Evolutionary conservation across 2,888 invertebrate genomes (phyloP).

Genomic region (Vannuccia rotundouncinata): DNA sequence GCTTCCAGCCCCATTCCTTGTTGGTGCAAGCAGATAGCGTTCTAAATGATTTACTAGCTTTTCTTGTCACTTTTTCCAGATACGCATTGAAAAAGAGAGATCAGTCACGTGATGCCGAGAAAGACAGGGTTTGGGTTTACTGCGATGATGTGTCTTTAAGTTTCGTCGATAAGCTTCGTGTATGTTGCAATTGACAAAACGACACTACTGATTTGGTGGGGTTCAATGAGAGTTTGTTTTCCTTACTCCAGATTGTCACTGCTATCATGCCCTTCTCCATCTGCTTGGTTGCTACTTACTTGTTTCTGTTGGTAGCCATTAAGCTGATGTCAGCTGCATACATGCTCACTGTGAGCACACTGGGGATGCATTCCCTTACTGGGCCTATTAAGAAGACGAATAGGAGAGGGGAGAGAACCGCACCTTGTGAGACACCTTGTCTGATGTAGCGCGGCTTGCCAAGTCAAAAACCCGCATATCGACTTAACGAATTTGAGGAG

Average conservation of each 20-base stretch:
- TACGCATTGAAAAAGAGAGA: background rate
- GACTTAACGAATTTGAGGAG: background rate
- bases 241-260: background rate
- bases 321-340: too few relatives aligned
- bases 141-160: background rate
- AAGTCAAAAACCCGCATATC: background rate
- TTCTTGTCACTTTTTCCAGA: background rate
- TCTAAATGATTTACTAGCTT: background rate
- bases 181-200: too few relatives aligned
- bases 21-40: background rate
- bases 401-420: background rate
- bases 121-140: background rate
- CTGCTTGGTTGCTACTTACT: background rate
- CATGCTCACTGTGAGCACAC: too few relatives aligned
- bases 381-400: background rate
- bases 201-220: background rate
- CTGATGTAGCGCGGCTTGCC: background rate
- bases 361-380: too few relatives aligned
- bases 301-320: too few relatives aligned
- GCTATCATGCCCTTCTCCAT: background rate
- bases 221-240: background rate
- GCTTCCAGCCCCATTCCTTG: background rate
- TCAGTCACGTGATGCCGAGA: background rate
- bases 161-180: background rate
- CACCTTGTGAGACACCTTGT: background rate